A percentile compares a stretch with the other conserved stretches of the same genome.
phyloP scores from a whole-genome alignment of 2,113 vertebrate genomes.

The Callaeas wilsoni region DNA sequence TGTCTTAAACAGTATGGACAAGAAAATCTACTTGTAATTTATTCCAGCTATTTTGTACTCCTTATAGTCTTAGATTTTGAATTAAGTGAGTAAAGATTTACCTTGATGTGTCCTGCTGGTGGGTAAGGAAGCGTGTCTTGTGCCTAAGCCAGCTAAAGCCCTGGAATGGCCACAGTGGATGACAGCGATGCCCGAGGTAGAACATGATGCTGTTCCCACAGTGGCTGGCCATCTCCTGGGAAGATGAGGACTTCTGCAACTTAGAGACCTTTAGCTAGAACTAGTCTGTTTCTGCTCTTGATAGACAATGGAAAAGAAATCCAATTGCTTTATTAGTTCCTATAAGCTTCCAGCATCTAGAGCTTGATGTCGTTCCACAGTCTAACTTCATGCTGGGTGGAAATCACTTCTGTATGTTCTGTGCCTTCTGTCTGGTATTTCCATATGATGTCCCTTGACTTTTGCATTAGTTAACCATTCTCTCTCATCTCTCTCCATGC shows the following conservation, averaged over 20 bases:
- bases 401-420: background rate
- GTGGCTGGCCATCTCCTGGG: background rate
- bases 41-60: background rate
- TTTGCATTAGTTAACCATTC: background rate
- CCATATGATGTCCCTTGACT: background rate
- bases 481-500: background rate
- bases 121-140: background rate
- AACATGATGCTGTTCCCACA: rapidly evolving
- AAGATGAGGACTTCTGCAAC: background rate
- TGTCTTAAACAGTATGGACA: background rate
- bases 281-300: background rate
- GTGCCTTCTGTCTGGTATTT: background rate
- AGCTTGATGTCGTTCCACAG: background rate
- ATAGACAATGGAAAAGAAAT: background rate
- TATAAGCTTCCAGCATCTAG: background rate
- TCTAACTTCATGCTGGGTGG: background rate
- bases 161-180: background rate
- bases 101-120: too few species aligned
- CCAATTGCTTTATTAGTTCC: background rate
- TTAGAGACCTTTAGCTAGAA: background rate
- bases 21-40: background rate
- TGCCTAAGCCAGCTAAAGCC: background rate
- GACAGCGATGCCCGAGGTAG: rapidly evolving
- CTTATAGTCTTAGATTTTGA: background rate
- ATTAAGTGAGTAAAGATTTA: background rate